Percentiles rank a stretch among this genome's conserved stretches.
phyloP scores from a whole-genome alignment of 1,140 invertebrate genomes.

The Diorhabda sublineata region DNA sequence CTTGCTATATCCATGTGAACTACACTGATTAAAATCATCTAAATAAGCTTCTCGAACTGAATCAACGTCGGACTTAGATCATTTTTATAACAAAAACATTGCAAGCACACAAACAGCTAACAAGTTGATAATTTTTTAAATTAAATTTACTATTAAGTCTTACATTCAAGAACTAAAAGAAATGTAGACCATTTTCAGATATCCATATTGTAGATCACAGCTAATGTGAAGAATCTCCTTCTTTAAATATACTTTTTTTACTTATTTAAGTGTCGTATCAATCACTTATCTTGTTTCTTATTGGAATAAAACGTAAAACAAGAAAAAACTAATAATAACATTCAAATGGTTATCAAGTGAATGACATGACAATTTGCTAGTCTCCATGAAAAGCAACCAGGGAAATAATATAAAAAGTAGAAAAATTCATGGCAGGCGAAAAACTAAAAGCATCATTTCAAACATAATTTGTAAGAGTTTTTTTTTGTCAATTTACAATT shows the following conservation, averaged over 20 bases:
- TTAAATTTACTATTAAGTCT: conserved; percentile 8
- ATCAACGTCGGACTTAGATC: too few relatives aligned
- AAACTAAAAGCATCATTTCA: too few relatives aligned
- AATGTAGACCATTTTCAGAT: conserved; percentile 28
- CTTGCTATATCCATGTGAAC: too few relatives aligned
- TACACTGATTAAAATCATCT: too few relatives aligned
- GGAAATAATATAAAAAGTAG: not conserved
- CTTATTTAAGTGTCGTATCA: conserved; percentile 10
- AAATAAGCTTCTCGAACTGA: not conserved
- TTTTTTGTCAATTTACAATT: too few relatives aligned
- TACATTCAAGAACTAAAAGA: conserved; percentile 8
- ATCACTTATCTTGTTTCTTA: not conserved
- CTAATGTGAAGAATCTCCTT: conserved; percentile 36
- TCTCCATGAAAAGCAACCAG: not conserved
- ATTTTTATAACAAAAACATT: conserved; percentile 12
- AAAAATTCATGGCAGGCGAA: not conserved
- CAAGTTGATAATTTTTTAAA: conserved; percentile 17
- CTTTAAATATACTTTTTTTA: conserved; percentile 16
- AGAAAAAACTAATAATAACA: too few relatives aligned
- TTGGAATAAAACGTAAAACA: not conserved
- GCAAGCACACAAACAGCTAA: conserved; percentile 28
- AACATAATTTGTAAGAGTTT: too few relatives aligned
- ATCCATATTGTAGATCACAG: conserved; percentile 39
- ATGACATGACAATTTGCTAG: not conserved
- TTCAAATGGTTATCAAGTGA: not conserved